Conservation (phyloP, 2,888 invertebrate species). For the Augiades crinisus region DNA sequence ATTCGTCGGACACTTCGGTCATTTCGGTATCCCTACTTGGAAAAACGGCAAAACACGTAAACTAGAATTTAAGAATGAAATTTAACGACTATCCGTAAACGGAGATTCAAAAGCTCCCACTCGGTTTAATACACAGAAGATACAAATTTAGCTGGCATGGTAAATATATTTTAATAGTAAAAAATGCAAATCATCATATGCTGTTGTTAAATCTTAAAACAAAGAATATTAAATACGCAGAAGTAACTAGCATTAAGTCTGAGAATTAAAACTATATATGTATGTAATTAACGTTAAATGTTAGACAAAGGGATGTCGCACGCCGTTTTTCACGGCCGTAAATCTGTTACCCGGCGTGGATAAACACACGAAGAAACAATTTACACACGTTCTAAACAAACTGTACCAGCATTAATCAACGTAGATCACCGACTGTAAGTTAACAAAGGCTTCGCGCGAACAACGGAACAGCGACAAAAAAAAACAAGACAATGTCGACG, state of each 20-base stretch:
- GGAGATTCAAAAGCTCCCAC: slow-evolving; percentile 6
- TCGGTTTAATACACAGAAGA: neutral
- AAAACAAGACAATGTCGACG: slow-evolving; percentile 18
- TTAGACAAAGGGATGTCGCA: neutral
- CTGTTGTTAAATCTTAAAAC: too few species aligned
- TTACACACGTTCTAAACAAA: slow-evolving; percentile 15
- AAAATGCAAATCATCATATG: too few species aligned
- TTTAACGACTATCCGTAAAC: slow-evolving; percentile 3
- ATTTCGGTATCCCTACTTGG: slow-evolving; percentile 58
- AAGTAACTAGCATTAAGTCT: too few species aligned
- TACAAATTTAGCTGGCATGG: too few species aligned
- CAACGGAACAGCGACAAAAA: slow-evolving; percentile 20
- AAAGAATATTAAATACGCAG: too few species aligned
- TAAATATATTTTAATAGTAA: too few species aligned
- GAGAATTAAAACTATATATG: too few species aligned
- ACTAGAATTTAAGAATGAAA: slow-evolving; percentile 25
- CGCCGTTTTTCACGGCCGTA: neutral
- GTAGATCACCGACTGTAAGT: slow-evolving; percentile 14
- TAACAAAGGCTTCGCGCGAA: slow-evolving; percentile 21
- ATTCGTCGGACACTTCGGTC: slow-evolving; percentile 54
- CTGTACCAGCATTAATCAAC: slow-evolving; percentile 15
- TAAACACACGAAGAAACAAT: slow-evolving; percentile 7
- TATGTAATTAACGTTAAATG: neutral
- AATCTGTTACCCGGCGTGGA: slow-evolving; percentile 1
- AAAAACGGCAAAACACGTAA: slow-evolving; percentile 38